Evolutionary conservation across 2,797 vertebrate species (phyloP).

Genomic region (Gymnoscopelus microlampas): DNA sequence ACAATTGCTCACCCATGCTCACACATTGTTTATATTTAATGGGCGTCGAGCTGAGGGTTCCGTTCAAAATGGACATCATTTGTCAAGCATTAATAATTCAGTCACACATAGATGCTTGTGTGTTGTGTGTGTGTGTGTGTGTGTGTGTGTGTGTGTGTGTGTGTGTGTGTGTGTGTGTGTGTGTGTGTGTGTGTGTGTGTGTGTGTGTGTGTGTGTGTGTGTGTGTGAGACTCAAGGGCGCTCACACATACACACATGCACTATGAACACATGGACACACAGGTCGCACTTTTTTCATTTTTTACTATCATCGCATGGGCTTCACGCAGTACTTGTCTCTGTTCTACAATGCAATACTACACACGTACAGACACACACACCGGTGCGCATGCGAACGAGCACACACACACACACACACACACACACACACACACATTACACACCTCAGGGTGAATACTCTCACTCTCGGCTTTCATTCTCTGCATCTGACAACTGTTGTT

Average conservation of each 20-base stretch:
- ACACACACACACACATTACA: conserved; percentile 8
- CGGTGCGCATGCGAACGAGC: background rate
- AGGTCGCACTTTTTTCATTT: no score
- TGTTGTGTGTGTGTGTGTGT: no score
- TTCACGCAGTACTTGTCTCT: no score
- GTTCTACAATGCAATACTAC: background rate
- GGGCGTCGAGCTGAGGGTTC: conserved; percentile 65
- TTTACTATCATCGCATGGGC: no score
- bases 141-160: no score
- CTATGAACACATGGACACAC: no score
- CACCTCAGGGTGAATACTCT: conserved; percentile 48
- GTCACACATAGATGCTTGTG: conserved; percentile 14
- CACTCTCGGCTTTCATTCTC: conserved; percentile 43
- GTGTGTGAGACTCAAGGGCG: no score
- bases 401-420: background rate
- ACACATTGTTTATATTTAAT: conserved; percentile 78
- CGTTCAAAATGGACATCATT: conserved; percentile 77
- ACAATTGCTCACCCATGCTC: conserved; percentile 64
- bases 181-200: no score
- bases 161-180: no score
- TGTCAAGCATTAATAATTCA: conserved; percentile 83
- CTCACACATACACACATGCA: no score
- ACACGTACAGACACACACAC: background rate
- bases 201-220: no score
- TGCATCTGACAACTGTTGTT: conserved; percentile 38